phyloP scores from a whole-genome alignment of 2,888 invertebrate species.

The Blera fallax region DNA sequence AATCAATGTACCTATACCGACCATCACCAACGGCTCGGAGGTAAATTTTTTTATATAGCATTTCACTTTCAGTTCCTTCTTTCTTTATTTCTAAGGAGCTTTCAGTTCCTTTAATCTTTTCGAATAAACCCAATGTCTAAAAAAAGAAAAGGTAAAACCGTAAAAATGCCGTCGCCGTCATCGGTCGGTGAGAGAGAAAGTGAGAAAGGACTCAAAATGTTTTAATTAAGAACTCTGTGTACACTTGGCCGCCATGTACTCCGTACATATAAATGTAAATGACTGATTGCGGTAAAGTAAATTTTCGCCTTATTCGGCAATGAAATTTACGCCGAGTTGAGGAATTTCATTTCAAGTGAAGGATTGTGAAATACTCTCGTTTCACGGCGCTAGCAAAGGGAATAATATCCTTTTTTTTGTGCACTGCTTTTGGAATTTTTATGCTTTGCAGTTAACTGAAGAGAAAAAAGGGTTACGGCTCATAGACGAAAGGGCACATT shows the following conservation, averaged over 20 bases:
- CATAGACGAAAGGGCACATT: constrained; percentile 5
- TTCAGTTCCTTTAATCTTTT: constrained; percentile 21
- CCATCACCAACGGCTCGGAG: not conserved
- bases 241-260: constrained; percentile 31
- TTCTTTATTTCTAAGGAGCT: not conserved
- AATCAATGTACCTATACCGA: not conserved
- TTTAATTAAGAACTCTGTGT: constrained; percentile 66
- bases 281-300: constrained; percentile 58
- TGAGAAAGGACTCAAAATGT: constrained; percentile 50
- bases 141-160: constrained; percentile 16
- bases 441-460: constrained; percentile 21
- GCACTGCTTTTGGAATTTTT: constrained; percentile 27
- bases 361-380: constrained; percentile 28
- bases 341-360: constrained; percentile 47
- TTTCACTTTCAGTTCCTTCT: not conserved
- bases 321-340: constrained; percentile 46
- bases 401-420: constrained; percentile 2
- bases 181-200: constrained; percentile 2
- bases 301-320: constrained; percentile 52
- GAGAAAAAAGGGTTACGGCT: not conserved
- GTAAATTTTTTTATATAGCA: not conserved
- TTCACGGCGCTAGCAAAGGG: constrained; percentile 10
- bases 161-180: constrained; percentile 16
- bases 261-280: constrained; percentile 67
- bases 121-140: constrained; percentile 7